Percentiles rank a stretch among this genome's conserved stretches.
These are phyloP conservation scores for Melanerpes formicivorus DNA, from an alignment of 2,113 vertebrate species.

Conservation along the genomic window DNA sequence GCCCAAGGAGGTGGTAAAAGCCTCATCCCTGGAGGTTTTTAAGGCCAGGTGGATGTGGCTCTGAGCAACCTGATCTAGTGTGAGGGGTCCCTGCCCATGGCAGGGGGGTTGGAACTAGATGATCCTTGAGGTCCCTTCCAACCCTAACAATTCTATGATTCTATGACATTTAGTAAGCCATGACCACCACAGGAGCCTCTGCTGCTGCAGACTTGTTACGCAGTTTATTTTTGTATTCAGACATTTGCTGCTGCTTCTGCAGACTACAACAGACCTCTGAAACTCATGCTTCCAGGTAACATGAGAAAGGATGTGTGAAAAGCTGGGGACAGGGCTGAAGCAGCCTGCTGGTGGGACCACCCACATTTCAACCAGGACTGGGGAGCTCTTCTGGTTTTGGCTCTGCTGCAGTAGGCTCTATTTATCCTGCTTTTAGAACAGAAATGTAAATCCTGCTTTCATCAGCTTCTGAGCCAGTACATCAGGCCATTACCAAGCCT, in stretches of 20 bases:
- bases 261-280: not conserved
- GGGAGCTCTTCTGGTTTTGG: not conserved
- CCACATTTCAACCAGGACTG: not conserved
- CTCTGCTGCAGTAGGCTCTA: not conserved
- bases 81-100: too few relatives aligned
- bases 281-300: not conserved
- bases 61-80: too few relatives aligned
- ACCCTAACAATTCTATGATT: too few relatives aligned
- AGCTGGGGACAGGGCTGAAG: not conserved
- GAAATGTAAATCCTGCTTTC: conserved; percentile 2
- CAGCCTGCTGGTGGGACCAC: not conserved
- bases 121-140: too few relatives aligned
- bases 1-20: too few relatives aligned
- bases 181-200: not conserved
- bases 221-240: not conserved
- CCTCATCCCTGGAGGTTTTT: too few relatives aligned
- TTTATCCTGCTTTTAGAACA: not conserved
- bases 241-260: not conserved
- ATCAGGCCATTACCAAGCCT: not conserved
- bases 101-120: too few relatives aligned
- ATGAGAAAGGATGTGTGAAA: not conserved
- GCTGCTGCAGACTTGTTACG: not conserved
- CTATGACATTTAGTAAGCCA: not conserved
- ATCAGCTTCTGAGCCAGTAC: not conserved
- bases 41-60: too few relatives aligned